Percentiles rank a stretch among this genome's conserved stretches.
Evolutionary conservation across 2,888 invertebrate species (phyloP).

Genomic region (Ctena decussata): DNA sequence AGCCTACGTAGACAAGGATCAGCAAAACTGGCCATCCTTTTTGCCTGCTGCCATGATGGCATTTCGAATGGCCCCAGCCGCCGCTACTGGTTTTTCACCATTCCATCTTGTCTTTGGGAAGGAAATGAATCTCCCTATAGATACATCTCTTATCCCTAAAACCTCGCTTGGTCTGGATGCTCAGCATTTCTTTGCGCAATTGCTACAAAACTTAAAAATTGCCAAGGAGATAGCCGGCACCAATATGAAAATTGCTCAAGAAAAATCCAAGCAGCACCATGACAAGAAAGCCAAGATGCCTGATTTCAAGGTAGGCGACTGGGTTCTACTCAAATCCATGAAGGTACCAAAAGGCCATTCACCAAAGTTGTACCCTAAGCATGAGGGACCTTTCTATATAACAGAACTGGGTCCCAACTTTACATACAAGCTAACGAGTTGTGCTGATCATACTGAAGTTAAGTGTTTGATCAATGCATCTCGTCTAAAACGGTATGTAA

Average conservation of each 20-base stretch:
- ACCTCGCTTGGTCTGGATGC: constrained; percentile 6
- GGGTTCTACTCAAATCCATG: constrained; percentile 13
- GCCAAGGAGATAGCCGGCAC: constrained; percentile 30
- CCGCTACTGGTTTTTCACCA: constrained; percentile 5
- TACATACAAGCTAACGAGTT: constrained; percentile 22
- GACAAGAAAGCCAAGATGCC: constrained; percentile 36
- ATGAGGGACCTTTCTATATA: constrained; percentile 21
- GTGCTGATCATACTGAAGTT: neutral
- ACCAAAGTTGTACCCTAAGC: constrained; percentile 28
- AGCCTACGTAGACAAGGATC: constrained; percentile 19
- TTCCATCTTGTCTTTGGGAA: constrained; percentile 33
- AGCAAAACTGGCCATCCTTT: constrained; percentile 38
- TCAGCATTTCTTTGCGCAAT: neutral
- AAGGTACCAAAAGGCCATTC: constrained; percentile 22
- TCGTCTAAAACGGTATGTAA: constrained; percentile 2
- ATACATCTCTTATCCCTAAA: constrained; percentile 9
- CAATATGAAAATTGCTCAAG: constrained; percentile 22
- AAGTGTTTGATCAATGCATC: constrained; percentile 45
- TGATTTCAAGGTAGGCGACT: constrained; percentile 10
- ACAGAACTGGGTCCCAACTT: constrained; percentile 27
- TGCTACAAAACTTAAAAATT: constrained; percentile 21
- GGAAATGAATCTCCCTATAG: constrained; percentile 41
- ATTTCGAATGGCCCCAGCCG: neutral
- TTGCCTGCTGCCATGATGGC: constrained; percentile 43
- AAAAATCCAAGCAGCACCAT: constrained; percentile 27